Evolutionary conservation across 1,140 invertebrate species (phyloP), one percentile per base, ranked within the genome.

Genomic region (Radopholus similis): DNA sequence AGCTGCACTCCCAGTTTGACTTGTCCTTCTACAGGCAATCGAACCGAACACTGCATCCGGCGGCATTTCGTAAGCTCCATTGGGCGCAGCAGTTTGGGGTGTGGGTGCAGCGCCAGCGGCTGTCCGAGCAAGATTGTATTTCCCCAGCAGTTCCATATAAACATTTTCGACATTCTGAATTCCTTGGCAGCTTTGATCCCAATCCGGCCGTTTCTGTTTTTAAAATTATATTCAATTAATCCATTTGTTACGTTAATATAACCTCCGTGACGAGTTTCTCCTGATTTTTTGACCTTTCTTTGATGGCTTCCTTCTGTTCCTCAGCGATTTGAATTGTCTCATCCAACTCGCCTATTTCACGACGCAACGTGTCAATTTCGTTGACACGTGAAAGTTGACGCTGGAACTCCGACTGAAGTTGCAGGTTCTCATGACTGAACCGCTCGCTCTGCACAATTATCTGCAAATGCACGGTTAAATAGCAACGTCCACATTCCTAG

Each of bases 381-480:
- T 75, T 37, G n/a, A 35, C 56, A 15, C 72, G 40, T 5, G 51
- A 69, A n/a, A 75, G 32, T 26, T 59, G 47, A 23, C 73, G 53
- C 42, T 77, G 73, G 30, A 63, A 63, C 58, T 75, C 73, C 1
- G 75, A 62, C 32, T 75, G 73, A 23, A 76, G 63, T 37, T 75
- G 73, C 4, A 75, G 42, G 64, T 77, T 66, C n/a, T 73, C 70
- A 21, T 75, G 73, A 34, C 75, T 59, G 34, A 77, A 56, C 32
- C 73, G 62, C 53, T 75, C 74, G 34, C 75, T 55, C 63, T 75
- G 73, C 15, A 75, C 62, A 9, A 74, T 57, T 8, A 77, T 42
- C 75, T 74, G 55, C 55, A 73, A 56, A n/a, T 34, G 44, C 11
- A 3, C 13, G 28, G 34, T 73, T 9, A 18, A 0, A 64, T 4